These are phyloP conservation scores for Patiria pectinifera DNA, from an alignment of 53 echinoderm and acorn worm genomes.

Conservation along the genomic window DNA sequence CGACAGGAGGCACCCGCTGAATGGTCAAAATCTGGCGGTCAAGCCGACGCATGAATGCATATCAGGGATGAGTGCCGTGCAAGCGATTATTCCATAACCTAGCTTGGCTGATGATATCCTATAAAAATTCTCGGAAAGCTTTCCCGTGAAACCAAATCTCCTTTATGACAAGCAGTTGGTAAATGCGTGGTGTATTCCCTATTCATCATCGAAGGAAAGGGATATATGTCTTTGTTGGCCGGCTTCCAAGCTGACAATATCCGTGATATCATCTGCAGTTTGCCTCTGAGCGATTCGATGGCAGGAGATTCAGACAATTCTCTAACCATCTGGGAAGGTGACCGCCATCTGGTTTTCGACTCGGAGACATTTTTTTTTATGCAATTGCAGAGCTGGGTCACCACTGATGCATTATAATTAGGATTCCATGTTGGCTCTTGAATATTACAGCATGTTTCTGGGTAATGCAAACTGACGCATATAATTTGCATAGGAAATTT, in stretches of 20 bases:
- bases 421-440: slow-evolving; percentile 3
- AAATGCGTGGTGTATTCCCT: neutral
- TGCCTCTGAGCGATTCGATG: slow-evolving; percentile 1
- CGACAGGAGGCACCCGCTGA: too few species aligned
- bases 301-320: neutral
- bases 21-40: too few species aligned
- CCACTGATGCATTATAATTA: slow-evolving; percentile 7
- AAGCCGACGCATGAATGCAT: too few species aligned
- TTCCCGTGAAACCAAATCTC: neutral
- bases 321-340: slow-evolving; percentile 25
- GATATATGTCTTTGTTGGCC: neutral
- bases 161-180: neutral
- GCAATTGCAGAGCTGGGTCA: neutral
- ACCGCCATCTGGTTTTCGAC: slow-evolving; percentile 10
- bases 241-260: neutral
- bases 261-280: neutral
- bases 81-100: too few species aligned
- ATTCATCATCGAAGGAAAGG: neutral
- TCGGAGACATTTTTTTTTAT: neutral
- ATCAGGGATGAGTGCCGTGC: too few species aligned
- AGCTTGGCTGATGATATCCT: too few species aligned
- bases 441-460: neutral
- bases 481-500: neutral
- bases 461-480: neutral
- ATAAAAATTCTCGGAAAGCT: too few species aligned